Base-by-base conservation (phyloP, 2,113 vertebrate species). In the human region DNA sequence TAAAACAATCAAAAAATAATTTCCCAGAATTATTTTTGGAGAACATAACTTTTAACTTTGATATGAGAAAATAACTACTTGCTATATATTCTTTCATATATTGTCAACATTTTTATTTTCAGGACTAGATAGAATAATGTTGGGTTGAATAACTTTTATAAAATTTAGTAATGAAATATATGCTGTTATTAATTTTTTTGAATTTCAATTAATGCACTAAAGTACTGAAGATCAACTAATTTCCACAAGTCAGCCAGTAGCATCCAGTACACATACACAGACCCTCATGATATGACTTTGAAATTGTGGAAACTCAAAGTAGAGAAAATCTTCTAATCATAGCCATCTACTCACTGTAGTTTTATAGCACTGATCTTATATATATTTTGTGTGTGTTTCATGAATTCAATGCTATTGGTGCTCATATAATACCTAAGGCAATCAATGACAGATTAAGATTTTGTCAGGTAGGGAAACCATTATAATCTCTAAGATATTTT, bases 1-100 rank as follows among this genome's bases (percentile, higher is more conserved):
- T 48, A 40, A 93, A 90, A 32, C 5, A 76, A 86, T n/a, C 0
- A 38, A 90, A 73, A 94, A 38, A 35, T 35, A 72, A 32, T 23
- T 70, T 84, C 1, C 35, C 59, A 35, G 40, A 92, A 92, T 17
- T 83, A 92, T 50, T 97, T 93, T 96, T 89, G 57, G 32, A 35
- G 22, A 73, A 61, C 25, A 48, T 35, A 79, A 85, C 17, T 79
- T 92, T 87, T 61, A 70, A 92, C n/a, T 96, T 94, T 70, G 52
- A 45, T 52, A 45, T 2, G 50, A 94, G 8, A 52, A 87, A 94
- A 91, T 38, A 68, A 78, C 16, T 35, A 70, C 32, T 27, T 35
- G 13, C 32, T 68, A 68, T 89, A 80, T 75, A 73, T 85, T 89
- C 20, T 40, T 75, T 81, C 4, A 85, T 48, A 68, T 52, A 68